phyloP scores from a whole-genome alignment of 2,797 vertebrate genomes.

The Oreochromis grahami region DNA sequence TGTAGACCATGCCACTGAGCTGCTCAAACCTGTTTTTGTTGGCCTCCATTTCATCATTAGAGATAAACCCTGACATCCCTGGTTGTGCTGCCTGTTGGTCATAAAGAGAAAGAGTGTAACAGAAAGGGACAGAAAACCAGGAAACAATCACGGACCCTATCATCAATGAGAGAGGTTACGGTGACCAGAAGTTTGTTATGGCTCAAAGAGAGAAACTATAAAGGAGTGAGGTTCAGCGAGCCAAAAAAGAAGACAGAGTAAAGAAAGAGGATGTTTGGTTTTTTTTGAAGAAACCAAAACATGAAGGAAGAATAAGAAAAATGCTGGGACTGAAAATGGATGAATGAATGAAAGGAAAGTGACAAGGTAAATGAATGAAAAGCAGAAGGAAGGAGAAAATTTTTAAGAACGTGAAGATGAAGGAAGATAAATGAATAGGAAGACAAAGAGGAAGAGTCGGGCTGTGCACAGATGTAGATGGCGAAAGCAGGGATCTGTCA shows the following conservation, averaged over 20 bases:
- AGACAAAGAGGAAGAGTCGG: neutral
- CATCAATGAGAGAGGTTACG: neutral
- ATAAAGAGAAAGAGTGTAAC: neutral
- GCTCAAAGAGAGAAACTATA: constrained; percentile 27
- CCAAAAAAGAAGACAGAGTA: neutral
- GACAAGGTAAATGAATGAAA: neutral
- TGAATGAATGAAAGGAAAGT: constrained; percentile 1
- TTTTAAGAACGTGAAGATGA: neutral
- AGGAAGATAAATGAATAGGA: neutral
- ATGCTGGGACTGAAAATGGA: neutral
- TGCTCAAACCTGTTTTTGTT: constrained; percentile 21
- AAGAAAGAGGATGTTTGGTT: neutral
- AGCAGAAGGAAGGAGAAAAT: neutral
- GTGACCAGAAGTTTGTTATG: neutral
- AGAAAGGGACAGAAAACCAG: neutral
- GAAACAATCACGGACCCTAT: neutral
- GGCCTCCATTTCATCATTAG: constrained; percentile 20
- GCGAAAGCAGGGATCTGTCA: constrained; percentile 52
- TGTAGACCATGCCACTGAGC: constrained; percentile 15
- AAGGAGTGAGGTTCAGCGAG: neutral
- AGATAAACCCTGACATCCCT: neutral
- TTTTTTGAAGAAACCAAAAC: neutral
- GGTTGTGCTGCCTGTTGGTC: neutral
- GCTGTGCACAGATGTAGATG: constrained; percentile 54
- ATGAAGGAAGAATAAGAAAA: neutral